Evolutionary conservation across 2,888 invertebrate genomes (phyloP).

Genomic region (Ernsta delagoae): DNA sequence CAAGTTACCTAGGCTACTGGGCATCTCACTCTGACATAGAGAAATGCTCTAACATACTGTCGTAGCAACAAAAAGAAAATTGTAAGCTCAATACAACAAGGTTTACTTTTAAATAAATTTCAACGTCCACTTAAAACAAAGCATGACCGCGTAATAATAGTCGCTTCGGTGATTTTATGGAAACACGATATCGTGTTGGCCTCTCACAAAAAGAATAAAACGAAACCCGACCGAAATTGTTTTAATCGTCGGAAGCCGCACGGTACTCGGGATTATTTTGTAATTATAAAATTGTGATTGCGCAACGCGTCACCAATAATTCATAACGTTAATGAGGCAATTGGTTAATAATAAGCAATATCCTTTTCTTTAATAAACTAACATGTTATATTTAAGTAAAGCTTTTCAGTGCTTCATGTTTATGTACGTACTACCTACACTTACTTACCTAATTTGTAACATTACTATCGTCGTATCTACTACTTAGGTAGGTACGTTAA

Average conservation of each 20-base stretch:
- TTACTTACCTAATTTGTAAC: too few relatives aligned
- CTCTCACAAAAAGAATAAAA: constrained; percentile 80
- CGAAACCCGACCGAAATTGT: constrained; percentile 79
- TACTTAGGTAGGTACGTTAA: too few relatives aligned
- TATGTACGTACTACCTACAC: too few relatives aligned
- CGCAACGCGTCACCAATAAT: constrained; percentile 38
- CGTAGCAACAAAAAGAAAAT: constrained; percentile 39
- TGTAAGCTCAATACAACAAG: constrained; percentile 44
- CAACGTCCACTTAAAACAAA: constrained; percentile 60
- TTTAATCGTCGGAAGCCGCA: constrained; percentile 81
- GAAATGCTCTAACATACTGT: constrained; percentile 52
- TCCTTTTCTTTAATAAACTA: background rate
- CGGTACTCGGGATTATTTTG: constrained; percentile 59
- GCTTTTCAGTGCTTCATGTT: background rate
- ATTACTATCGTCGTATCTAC: too few relatives aligned
- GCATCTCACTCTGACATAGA: constrained; percentile 55
- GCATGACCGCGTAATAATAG: constrained; percentile 68
- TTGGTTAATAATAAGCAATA: background rate
- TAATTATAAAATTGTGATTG: constrained; percentile 55
- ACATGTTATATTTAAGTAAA: background rate
- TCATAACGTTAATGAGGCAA: constrained; percentile 43
- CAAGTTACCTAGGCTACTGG: constrained; percentile 85
- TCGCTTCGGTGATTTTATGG: constrained; percentile 84
- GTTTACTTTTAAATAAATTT: constrained; percentile 36
- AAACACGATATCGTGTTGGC: constrained; percentile 82